These are phyloP conservation scores for Embidobia sp. DNA, from an alignment of 2,888 invertebrate species.

Conservation along the genomic window DNA sequence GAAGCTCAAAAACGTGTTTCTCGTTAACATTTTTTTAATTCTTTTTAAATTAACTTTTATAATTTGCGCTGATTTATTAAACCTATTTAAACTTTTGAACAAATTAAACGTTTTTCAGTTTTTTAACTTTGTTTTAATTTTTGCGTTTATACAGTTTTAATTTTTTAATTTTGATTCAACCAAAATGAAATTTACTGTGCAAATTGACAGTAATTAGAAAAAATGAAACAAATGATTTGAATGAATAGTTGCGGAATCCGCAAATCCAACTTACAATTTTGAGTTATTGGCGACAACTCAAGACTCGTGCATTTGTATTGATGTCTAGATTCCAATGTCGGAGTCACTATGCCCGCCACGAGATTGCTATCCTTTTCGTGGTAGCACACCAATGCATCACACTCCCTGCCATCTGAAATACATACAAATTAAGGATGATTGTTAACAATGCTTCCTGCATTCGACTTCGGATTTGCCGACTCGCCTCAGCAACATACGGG, in stretches of 20 bases:
- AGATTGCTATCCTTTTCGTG: conserved; percentile 85
- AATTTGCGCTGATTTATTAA: too few species aligned
- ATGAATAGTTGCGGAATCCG: not conserved
- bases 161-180: too few species aligned
- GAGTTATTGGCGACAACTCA: conserved; percentile 83
- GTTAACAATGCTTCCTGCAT: conserved; percentile 11
- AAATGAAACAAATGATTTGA: not conserved
- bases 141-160: too few species aligned
- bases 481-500: conserved; percentile 10
- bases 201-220: not conserved
- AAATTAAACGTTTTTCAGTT: too few species aligned
- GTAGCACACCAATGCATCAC: conserved; percentile 86
- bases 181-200: too few species aligned
- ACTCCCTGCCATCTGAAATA: conserved; percentile 83
- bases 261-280: conserved; percentile 82
- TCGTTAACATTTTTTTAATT: too few species aligned
- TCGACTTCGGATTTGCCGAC: conserved; percentile 19
- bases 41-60: too few species aligned
- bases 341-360: conserved; percentile 85
- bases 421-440: conserved; percentile 29
- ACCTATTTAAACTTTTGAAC: too few species aligned
- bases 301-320: conserved; percentile 85
- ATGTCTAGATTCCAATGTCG: conserved; percentile 85
- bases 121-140: too few species aligned
- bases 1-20: too few species aligned